Conservation (phyloP, 2,113 vertebrate genomes). For the Peromyscus polionotus region DNA sequence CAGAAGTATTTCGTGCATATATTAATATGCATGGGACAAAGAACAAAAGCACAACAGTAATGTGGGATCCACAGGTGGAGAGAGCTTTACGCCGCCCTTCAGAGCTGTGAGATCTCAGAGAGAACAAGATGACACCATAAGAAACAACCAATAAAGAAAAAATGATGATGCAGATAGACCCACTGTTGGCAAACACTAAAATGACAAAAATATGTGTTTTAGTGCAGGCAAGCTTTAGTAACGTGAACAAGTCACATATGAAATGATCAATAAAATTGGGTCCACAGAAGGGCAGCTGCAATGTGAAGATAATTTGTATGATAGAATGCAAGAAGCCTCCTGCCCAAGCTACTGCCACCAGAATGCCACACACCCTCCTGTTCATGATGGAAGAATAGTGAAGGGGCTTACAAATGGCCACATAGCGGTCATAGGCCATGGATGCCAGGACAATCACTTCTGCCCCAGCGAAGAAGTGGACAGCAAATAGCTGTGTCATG, state of each 20-base stretch:
- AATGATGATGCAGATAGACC: not conserved
- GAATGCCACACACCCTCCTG: not conserved
- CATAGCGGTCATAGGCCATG: not conserved
- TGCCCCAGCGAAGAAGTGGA: not conserved
- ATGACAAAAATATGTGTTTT: not conserved
- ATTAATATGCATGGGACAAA: not conserved
- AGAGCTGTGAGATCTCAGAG: not conserved
- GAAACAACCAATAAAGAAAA: not conserved
- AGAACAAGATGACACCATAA: not conserved
- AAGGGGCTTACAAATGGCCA: not conserved
- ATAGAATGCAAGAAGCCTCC: not conserved
- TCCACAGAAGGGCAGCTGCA: not conserved
- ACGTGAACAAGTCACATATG: not conserved
- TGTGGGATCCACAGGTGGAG: not conserved
- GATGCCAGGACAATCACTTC: not conserved
- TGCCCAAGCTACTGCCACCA: not conserved
- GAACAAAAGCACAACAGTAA: not conserved
- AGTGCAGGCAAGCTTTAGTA: not conserved
- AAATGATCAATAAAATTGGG: not conserved
- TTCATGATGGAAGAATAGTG: not conserved
- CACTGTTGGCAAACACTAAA: not conserved
- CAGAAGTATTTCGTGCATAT: not conserved
- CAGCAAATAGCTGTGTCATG: not conserved
- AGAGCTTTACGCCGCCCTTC: not conserved
- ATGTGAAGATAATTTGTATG: not conserved